Evolutionary conservation across 2,888 invertebrate genomes (phyloP).

Genomic region (Phytoseiulus persimilis): DNA sequence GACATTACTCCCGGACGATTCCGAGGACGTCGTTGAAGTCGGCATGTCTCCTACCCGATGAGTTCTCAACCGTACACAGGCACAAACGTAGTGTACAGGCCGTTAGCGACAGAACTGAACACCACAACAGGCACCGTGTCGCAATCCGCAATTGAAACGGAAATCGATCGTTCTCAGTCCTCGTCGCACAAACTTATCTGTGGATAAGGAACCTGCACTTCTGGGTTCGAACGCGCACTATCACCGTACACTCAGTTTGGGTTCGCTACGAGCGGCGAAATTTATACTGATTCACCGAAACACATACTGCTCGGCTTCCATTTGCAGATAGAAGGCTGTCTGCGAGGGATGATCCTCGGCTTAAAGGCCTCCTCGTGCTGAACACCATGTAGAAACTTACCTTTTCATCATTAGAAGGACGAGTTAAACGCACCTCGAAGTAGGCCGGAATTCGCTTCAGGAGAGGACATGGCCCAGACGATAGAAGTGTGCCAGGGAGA

Average conservation of each 20-base stretch:
- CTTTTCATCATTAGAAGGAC: no score
- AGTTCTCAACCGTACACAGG: not conserved
- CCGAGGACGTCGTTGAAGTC: not conserved
- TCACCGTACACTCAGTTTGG: not conserved
- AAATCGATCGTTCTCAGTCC: not conserved
- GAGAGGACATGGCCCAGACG: no score
- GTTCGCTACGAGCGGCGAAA: not conserved
- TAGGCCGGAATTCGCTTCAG: no score
- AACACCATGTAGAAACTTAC: no score
- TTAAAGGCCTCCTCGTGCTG: not conserved
- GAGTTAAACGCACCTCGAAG: no score
- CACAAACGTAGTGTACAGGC: not conserved
- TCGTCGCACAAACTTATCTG: not conserved
- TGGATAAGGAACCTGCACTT: not conserved
- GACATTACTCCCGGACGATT: slow-evolving; percentile 55
- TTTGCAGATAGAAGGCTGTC: slow-evolving; percentile 5
- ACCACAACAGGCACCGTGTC: not conserved
- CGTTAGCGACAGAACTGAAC: not conserved
- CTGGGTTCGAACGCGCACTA: not conserved
- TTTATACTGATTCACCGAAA: not conserved
- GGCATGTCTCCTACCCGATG: not conserved
- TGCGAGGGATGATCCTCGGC: not conserved
- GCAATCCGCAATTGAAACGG: not conserved
- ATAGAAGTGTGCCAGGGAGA: no score
- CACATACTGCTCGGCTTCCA: not conserved